Evolutionary conservation across 2,888 invertebrate genomes (phyloP), one percentile per base, ranked within the genome.

Genomic region (Epinotia demarniana): DNA sequence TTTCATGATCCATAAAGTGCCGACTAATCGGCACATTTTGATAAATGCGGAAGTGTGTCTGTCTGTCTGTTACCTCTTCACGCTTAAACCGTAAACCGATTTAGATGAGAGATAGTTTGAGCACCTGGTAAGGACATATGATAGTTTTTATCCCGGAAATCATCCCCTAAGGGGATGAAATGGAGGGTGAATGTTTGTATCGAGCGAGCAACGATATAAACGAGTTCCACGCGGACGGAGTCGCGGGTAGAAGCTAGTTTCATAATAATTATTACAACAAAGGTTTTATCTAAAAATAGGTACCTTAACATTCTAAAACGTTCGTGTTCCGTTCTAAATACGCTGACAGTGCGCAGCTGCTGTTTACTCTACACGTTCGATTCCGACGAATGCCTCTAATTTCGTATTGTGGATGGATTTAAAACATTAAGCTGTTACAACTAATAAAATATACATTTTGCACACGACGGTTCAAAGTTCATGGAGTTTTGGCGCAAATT

Each of bases 291-390:
- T 55, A 68, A 62, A 75, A 71, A 75, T 61, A 39, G 39, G 39
- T 39, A 39, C 39, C 39, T 39, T 9, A 39, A 71, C 33, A 27
- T 58, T 62, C n/a, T 23, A 58, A 66, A 75, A 75, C 62, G 68
- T 18, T 62, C 72, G 72, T 67, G 75, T 75, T 75, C 71, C 71
- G 75, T 53, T 74, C 69, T 57, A 68, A 33, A 74, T 57, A 43
- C 67, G 70, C 62, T 71, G 75, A 75, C 71, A 75, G 43, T 67
- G 27, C 46, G 19, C 75, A 75, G 75, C 75, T 66, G 75, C 46
- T 75, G 75, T 75, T 75, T 75, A 75, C 61, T 33, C 18, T 71
- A 67, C 43, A 16, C 12, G 75, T 75, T 75, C 75, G 75, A 75
- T 75, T 75, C 75, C 72, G 61, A 66, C 60, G 75, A 75, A 61